Percentiles rank a stretch among this genome's conserved stretches.
These are phyloP conservation scores for Taxidea taxus DNA, from an alignment of 2,113 vertebrate genomes.

Conservation along the genomic window DNA sequence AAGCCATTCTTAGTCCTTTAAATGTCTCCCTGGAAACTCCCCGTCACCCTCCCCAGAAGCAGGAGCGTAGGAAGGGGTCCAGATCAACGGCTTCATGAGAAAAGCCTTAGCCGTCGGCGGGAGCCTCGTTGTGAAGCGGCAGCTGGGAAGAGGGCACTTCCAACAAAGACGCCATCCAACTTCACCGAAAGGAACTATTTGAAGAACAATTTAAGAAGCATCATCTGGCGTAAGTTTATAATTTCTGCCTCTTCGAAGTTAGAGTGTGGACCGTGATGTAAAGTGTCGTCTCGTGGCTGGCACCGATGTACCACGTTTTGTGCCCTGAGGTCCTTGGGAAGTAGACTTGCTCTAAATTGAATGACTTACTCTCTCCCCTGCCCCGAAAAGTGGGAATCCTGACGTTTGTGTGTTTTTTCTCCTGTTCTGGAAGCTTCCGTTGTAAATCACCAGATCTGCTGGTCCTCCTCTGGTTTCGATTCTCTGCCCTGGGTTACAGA, in stretches of 20 bases:
- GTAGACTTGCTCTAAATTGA: background rate
- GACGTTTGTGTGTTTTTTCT: background rate
- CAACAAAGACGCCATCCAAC: background rate
- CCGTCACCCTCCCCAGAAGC: background rate
- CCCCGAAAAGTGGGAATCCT: background rate
- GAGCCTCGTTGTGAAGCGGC: background rate
- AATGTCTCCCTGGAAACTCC: no score
- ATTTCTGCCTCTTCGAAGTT: background rate
- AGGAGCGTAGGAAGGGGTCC: accelerated
- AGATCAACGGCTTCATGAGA: background rate
- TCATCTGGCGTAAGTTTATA: no score
- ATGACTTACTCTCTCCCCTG: background rate
- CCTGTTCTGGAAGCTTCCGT: no score
- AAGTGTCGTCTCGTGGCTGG: no score
- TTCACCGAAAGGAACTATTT: no score
- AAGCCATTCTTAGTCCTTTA: no score
- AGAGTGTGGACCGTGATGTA: background rate
- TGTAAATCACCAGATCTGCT: background rate
- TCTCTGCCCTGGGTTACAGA: background rate
- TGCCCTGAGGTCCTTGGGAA: background rate
- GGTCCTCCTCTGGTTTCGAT: no score
- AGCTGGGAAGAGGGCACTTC: background rate
- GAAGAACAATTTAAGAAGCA: background rate
- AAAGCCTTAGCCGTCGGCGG: accelerated
- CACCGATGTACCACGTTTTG: background rate